Percentiles rank a stretch among this genome's conserved stretches.
Conservation (phyloP, 35 echinoderm and acorn worm species). For the Strongylocentrotus purpuratus region DNA sequence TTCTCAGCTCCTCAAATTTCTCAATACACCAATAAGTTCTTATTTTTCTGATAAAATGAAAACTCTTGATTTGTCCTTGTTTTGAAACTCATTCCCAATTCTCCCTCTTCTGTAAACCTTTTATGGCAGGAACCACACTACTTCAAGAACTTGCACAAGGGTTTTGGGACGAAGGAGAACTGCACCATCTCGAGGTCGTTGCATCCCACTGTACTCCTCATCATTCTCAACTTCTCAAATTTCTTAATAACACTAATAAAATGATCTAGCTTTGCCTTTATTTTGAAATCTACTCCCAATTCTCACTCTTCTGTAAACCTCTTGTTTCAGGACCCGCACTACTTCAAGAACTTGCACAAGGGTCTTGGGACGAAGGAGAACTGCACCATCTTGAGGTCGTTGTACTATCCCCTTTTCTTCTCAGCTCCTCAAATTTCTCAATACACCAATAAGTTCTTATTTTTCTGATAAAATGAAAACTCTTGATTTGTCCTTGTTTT, state of each 20-base stretch:
- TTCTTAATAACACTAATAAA: too few species aligned
- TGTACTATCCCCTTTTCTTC: neutral
- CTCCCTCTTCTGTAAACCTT: neutral
- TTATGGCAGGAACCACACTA: constrained; percentile 64
- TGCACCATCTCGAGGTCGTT: constrained; percentile 64
- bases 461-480: too few species aligned
- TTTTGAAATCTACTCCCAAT: neutral
- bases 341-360: constrained; percentile 73
- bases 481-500: neutral
- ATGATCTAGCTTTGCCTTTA: neutral
- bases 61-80: neutral
- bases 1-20: too few species aligned
- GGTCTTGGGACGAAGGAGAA: too few species aligned
- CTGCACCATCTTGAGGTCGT: constrained; percentile 57
- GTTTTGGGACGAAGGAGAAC: constrained; percentile 35
- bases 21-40: too few species aligned
- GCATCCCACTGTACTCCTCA: constrained; percentile 36
- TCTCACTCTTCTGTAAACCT: neutral
- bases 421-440: too few species aligned
- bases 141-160: constrained; percentile 72
- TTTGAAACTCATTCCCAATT: neutral
- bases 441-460: too few species aligned
- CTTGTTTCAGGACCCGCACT: constrained; percentile 62
- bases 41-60: too few species aligned
- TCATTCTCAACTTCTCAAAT: too few species aligned